Evolutionary conservation across 2,888 invertebrate genomes (phyloP), one percentile per base, ranked within the genome.

Genomic region (Nowickia ferox): DNA sequence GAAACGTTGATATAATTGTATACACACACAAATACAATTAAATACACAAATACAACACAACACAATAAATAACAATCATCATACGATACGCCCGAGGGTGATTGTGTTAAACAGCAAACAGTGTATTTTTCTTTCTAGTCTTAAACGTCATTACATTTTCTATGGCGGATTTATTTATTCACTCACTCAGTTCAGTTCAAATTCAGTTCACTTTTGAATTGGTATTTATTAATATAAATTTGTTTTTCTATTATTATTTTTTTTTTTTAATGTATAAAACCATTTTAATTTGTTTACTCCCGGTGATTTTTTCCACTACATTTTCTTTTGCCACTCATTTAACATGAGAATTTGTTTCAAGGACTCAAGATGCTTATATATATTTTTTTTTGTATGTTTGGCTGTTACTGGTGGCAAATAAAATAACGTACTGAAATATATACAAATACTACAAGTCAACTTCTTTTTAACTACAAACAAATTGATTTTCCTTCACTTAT

Each of bases 301-400:
- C 61, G 83, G 65, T 83, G 78, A 86, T 82, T 76, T 86, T 72
- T 86, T 86, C 82, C 86, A 79, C 85, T 86, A 86, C 79, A 86
- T 83, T 86, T 82, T 86, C 69, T 48, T 78, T 72, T 79, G 79
- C 82, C 82, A 83, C 75, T 83, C 66, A 79, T 79, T 82, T 83
- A 83, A 72, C 78, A 66, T 71, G 44, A 53, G 69, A 79, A 79
- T 51, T 63, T 83, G 74, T 48, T 51, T 8, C n/a, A 15, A 48
- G 46, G 65, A 46, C 30, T 30, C 71, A 63, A 79, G 48, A 80
- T 69, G 57, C 11, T 63, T 30, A 40, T 11, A 19, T 42, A 30
- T 57, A 13, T 57, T 22, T 66, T 38, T 66, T 0, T 57, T 17
- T 22, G 15, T 19, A 10, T 51, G 30, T 61, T 51, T 44, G 42